Base-by-base conservation (phyloP, 2,888 invertebrate species). In the Pemphredon lugubris region DNA sequence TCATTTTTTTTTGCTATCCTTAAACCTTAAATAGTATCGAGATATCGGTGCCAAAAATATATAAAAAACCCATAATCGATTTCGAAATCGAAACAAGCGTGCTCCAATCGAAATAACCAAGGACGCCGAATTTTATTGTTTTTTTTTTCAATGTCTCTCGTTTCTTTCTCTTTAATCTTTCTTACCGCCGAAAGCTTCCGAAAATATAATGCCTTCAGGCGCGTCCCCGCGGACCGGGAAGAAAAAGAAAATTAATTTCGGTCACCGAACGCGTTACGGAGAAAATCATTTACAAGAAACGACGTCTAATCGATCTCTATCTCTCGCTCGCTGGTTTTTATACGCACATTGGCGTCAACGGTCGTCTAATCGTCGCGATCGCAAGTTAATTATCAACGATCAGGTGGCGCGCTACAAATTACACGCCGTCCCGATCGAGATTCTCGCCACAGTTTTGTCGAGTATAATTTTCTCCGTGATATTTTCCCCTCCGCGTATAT, bases 31-130 rank as follows among this genome's bases (percentile, higher is more conserved):
- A 84, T 86, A 87, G 84, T 89, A 88, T 87, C 86, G 88, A 89
- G 89, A 89, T 87, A 87, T 89, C 87, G 86, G 89, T 89, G 89
- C 89, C 89, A 88, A 89, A 89, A 89, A 89, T 89, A 89, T 88
- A 88, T 88, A 87, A 89, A 89, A 80, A 88, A 87, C 86, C 84
- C 84, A 87, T 86, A 88, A 85, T 84, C 85, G 82, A 83, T 83
- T 81, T 81, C 77, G 75, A 78, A 84, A 82, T 82, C 81, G 84
- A 84, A 84, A 83, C 77, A 85, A 83, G 81, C 78, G 79, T 83
- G 85, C 73, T 65, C 55, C 55, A 42, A 45, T 72, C 76, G 76
- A 84, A 83, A 86, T 79, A 80, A 79, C 75, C 84, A 85, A 77
- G 87, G 87, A 87, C 88, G 87, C 86, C 85, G 85, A 86, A 84